Conservation (phyloP, 2,888 invertebrate genomes). For the Asteroscopus sphinx region DNA sequence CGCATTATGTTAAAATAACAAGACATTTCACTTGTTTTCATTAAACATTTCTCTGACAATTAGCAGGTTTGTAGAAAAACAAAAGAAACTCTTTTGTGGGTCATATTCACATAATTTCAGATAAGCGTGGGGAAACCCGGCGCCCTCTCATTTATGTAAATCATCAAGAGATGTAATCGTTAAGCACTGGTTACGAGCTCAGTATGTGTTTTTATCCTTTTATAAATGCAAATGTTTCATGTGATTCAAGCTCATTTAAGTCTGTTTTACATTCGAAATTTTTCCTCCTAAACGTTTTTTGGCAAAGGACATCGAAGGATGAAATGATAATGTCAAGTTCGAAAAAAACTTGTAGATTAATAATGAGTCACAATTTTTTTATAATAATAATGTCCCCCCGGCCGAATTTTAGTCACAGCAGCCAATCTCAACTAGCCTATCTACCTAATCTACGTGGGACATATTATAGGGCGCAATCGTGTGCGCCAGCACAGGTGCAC, state of each 20-base stretch:
- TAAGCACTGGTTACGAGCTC: slow-evolving; percentile 25
- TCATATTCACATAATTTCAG: slow-evolving; percentile 21
- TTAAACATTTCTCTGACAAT: slow-evolving; percentile 18
- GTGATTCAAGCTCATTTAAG: background rate
- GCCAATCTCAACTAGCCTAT: too few relatives aligned
- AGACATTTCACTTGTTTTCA: slow-evolving; percentile 10
- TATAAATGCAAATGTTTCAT: slow-evolving; percentile 17
- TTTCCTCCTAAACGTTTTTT: too few relatives aligned
- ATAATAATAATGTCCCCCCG: too few relatives aligned
- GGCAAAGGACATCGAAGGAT: too few relatives aligned
- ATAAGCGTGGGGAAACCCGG: slow-evolving; percentile 24
- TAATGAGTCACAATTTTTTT: too few relatives aligned
- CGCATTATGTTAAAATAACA: background rate
- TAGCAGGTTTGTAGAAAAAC: slow-evolving; percentile 9
- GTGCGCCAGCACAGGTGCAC: too few relatives aligned
- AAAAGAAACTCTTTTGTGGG: slow-evolving; percentile 20
- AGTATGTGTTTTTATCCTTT: slow-evolving; percentile 18
- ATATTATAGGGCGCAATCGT: too few relatives aligned
- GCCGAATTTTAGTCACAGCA: too few relatives aligned
- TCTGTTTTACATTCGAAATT: background rate
- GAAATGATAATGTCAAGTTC: too few relatives aligned
- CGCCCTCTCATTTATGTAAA: slow-evolving; percentile 30
- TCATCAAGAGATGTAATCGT: slow-evolving; percentile 36
- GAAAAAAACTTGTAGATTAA: too few relatives aligned
- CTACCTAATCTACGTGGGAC: too few relatives aligned